Conservation (phyloP, 2,113 vertebrate genomes). For the Mesitornis unicolor region DNA sequence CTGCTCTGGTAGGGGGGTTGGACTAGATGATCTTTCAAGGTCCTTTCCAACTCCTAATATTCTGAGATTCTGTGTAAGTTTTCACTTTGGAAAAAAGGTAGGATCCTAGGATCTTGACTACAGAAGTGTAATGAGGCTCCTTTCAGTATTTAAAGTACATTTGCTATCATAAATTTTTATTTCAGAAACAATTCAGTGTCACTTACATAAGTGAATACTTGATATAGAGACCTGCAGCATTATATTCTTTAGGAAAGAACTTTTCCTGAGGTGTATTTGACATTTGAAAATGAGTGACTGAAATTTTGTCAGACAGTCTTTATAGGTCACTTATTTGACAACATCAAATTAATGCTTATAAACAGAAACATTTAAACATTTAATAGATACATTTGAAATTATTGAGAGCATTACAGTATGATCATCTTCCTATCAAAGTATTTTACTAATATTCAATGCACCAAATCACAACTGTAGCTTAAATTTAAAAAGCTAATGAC, state of each 20-base stretch:
- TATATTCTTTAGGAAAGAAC: background rate
- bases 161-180: background rate
- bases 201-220: background rate
- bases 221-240: background rate
- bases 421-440: background rate
- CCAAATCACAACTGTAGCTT: background rate
- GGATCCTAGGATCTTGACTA: background rate
- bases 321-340: background rate
- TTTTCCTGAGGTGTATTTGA: background rate
- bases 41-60: no score
- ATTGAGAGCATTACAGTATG: background rate
- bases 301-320: background rate
- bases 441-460: background rate
- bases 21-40: no score
- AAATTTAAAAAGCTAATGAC: background rate
- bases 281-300: background rate
- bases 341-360: background rate
- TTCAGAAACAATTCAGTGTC: background rate
- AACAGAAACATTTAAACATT: background rate
- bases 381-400: no score
- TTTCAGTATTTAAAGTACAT: background rate
- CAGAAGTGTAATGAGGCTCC: background rate
- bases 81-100: background rate
- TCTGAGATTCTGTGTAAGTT: no score
- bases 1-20: no score